A percentile compares a stretch with the other conserved stretches of the same genome.
Evolutionary conservation across 2,888 invertebrate genomes (phyloP).

Genomic region (Drosophila hamatofila): DNA sequence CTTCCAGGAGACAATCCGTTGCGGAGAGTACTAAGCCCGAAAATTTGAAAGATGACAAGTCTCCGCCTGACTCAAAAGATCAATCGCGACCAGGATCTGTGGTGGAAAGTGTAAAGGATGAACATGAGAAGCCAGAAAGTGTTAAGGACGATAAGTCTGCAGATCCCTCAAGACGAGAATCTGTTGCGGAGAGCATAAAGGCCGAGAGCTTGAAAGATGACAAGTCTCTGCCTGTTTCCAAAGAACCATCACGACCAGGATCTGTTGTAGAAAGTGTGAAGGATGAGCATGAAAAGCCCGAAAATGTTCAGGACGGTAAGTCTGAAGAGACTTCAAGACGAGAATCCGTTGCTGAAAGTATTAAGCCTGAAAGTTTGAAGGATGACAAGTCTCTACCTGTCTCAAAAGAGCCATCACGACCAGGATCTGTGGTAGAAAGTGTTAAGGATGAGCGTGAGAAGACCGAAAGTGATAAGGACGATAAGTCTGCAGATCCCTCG

Average conservation of each 20-base stretch:
- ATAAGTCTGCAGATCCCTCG: not conserved
- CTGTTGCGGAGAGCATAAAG: constrained; percentile 7
- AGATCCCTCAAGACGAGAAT: constrained; percentile 23
- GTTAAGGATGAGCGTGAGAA: constrained; percentile 12
- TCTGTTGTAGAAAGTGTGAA: constrained; percentile 12
- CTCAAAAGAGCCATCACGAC: constrained; percentile 18
- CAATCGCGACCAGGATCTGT: constrained; percentile 6
- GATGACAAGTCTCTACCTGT: constrained; percentile 11
- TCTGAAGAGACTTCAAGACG: constrained; percentile 16
- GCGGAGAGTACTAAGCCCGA: constrained; percentile 1
- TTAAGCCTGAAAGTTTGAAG: constrained; percentile 13
- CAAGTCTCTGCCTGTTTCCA: constrained; percentile 6
- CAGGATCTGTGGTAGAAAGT: constrained; percentile 3
- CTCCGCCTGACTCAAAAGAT: constrained; percentile 12
- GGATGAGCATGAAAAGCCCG: constrained; percentile 16
- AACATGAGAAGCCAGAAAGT: constrained; percentile 17
- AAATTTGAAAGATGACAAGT: constrained; percentile 4
- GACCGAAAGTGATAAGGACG: constrained; percentile 28
- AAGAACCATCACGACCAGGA: constrained; percentile 13
- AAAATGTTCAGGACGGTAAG: constrained; percentile 18
- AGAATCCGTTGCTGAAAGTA: constrained; percentile 15
- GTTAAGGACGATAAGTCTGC: constrained; percentile 13
- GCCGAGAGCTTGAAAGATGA: constrained; percentile 15
- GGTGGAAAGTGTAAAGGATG: constrained; percentile 11
- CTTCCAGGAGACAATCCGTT: constrained; percentile 23